A percentile compares a stretch with the other conserved stretches of the same genome.
Conservation (phyloP, 35 echinoderm and acorn worm species). For the Amphiura filiformis region DNA sequence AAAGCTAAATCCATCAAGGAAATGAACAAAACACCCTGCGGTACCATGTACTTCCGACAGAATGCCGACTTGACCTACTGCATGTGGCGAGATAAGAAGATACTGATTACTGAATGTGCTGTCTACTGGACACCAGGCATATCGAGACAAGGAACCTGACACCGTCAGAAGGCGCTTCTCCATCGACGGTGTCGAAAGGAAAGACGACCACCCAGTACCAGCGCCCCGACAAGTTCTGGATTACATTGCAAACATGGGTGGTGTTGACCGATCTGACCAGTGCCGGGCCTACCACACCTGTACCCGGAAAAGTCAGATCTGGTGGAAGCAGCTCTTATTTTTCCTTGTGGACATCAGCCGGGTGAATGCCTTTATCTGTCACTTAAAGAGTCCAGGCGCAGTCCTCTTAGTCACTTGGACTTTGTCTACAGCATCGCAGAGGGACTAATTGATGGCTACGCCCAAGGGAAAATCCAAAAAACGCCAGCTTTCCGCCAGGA, state of each 20-base stretch:
- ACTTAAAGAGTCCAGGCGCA: background rate
- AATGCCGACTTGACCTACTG: background rate
- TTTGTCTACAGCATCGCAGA: background rate
- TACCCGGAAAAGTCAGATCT: background rate
- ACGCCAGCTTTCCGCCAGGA: too few relatives aligned
- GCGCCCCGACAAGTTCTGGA: background rate
- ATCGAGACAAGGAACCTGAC: background rate
- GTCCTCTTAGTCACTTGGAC: background rate
- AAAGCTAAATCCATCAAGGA: background rate
- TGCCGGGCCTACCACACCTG: slow-evolving; percentile 12
- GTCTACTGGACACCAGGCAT: background rate
- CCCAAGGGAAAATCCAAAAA: too few relatives aligned
- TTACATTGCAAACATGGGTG: slow-evolving; percentile 38
- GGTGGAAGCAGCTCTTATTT: slow-evolving; percentile 13
- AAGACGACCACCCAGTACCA: background rate
- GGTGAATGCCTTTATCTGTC: slow-evolving; percentile 16
- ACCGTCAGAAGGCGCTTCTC: background rate
- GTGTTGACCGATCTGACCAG: slow-evolving; percentile 38
- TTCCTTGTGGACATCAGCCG: slow-evolving; percentile 32
- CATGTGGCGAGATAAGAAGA: background rate
- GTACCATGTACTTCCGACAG: background rate
- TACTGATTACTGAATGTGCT: background rate
- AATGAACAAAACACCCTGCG: background rate
- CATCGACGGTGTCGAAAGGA: background rate
- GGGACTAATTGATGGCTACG: background rate